Conservation (phyloP, 2,888 invertebrate species). For the Steinernema hermaphroditum region DNA sequence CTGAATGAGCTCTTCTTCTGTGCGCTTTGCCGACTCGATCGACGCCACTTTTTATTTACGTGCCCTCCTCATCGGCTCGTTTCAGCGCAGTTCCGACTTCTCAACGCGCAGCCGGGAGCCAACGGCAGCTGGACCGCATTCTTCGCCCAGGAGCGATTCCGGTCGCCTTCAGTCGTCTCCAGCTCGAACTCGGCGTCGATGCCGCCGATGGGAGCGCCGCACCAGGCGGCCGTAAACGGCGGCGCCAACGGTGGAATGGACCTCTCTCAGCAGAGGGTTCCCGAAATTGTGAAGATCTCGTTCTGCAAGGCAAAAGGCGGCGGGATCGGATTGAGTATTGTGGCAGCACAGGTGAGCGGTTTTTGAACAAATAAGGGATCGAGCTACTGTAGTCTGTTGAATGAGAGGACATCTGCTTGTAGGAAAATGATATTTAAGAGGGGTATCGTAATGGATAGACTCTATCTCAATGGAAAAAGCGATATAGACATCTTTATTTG, state of each 20-base stretch:
- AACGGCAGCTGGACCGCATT: constrained; percentile 24
- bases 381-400: not conserved
- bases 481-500: too few species aligned
- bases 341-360: constrained; percentile 86
- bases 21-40: not conserved
- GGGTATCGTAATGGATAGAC: too few species aligned
- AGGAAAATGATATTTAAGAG: too few species aligned
- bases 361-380: too few species aligned
- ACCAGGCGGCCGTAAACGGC: constrained; percentile 26
- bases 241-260: not conserved
- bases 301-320: constrained; percentile 82
- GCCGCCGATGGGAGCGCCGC: constrained; percentile 24
- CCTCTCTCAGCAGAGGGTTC: not conserved
- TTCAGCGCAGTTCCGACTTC: constrained; percentile 25
- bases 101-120: not conserved
- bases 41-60: not conserved
- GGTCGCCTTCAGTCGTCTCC: constrained; percentile 14
- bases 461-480: too few species aligned
- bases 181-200: constrained; percentile 20
- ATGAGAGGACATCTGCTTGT: not conserved
- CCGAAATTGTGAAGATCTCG: constrained; percentile 28
- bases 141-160: constrained; percentile 20
- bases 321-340: constrained; percentile 97
- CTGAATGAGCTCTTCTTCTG: not conserved
- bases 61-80: not conserved